Base-by-base conservation (phyloP, 2,888 invertebrate genomes). In the Steinernema hermaphroditum region DNA sequence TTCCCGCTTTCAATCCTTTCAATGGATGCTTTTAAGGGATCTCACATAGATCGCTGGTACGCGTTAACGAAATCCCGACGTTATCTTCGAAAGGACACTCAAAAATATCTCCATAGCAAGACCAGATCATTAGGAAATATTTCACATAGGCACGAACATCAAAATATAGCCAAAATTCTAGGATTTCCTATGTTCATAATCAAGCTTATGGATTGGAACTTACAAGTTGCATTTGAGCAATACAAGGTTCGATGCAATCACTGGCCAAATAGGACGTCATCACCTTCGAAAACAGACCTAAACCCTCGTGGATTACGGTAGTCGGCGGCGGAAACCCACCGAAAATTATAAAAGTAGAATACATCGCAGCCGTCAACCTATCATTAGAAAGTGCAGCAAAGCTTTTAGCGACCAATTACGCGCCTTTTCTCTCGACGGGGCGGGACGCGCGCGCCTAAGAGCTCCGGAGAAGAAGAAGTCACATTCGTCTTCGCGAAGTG, bases 201-300 rank as follows among this genome's bases (percentile, higher is more conserved):
- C 41, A 41, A 9, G 8, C 41, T 14, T 14, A 8, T 14, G 8
- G 41, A 8, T 41, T 41, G 41, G 9, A 41, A 54, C 71, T 68
- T 43, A 75, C 75, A 57, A 75, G 46, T 62, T 75, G 75, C 75
- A 75, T 75, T 32, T 71, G 74, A 12, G 74, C 49, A 34, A 75
- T 57, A 43, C 75, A 75, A 9, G 70, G 68, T 22, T 75, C 75
- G 22, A 76, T 70, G 54, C 75, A 75, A 27, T 75, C 75, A 24
- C 27, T 54, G 12, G 54, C 54, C 54, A 54, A 27, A 24, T 54
- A 54, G n/a, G 54, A 54, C 8, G 54, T 27, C 2, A 12, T 6
- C 54, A 27, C 27, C 54, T 16, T 27, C 16, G 46, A 4, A n/a
- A 46, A 16, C 9, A 46, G 4, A 16, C 46, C 46, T 46, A 16